A percentile compares a stretch with the other conserved stretches of the same genome.
phyloP scores from a whole-genome alignment of 2,113 vertebrate genomes.

The Tyrannus savana region DNA sequence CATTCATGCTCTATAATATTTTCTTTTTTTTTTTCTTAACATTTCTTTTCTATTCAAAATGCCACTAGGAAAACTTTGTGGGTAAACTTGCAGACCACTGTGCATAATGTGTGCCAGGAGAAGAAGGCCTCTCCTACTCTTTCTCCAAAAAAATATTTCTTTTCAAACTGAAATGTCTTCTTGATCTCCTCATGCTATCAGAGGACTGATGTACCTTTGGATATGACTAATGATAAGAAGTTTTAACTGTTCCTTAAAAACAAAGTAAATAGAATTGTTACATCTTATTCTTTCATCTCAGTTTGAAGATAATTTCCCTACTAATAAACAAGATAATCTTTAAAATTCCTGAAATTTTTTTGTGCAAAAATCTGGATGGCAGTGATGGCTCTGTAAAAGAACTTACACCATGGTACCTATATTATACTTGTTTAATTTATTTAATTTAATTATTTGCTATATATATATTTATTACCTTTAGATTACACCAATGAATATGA shows the following conservation, averaged over 20 bases:
- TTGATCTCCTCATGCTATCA: background rate
- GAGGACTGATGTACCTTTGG: background rate
- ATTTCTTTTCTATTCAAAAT: background rate
- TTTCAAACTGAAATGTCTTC: background rate
- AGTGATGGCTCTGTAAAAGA: background rate
- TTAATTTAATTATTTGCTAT: background rate
- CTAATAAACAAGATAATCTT: background rate
- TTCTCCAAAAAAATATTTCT: rapidly evolving
- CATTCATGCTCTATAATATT: background rate
- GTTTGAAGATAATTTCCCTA: background rate
- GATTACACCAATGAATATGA: background rate
- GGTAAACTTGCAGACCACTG: rapidly evolving
- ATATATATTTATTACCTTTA: background rate
- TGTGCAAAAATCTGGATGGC: rapidly evolving
- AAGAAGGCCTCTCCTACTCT: background rate
- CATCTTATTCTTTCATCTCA: background rate
- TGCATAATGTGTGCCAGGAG: background rate
- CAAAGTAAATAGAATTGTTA: background rate
- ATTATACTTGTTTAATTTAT: background rate
- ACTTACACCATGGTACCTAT: rapidly evolving
- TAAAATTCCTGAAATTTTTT: background rate
- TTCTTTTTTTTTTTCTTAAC: background rate
- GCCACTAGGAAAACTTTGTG: background rate
- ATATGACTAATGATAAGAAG: background rate
- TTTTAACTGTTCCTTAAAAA: background rate